Conservation (phyloP, 35 echinoderm and acorn worm genomes). For the Stichopus chloronotus region DNA sequence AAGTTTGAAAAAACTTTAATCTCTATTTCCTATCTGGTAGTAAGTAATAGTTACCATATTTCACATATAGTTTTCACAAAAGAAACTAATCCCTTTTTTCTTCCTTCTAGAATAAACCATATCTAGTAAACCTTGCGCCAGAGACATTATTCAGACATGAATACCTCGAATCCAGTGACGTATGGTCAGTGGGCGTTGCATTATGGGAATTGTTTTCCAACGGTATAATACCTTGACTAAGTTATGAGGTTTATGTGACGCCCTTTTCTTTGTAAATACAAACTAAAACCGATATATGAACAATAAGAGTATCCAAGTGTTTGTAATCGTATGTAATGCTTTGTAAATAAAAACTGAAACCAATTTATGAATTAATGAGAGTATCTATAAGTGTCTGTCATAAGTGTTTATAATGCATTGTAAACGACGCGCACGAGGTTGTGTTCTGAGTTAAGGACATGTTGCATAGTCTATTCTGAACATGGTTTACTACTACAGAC, state of each 20-base stretch:
- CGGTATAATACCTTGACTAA: not conserved
- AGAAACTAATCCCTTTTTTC: not conserved
- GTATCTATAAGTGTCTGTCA: not conserved
- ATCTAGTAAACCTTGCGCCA: not conserved
- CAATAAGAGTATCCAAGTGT: not conserved
- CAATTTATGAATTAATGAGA: no score
- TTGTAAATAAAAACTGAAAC: no score
- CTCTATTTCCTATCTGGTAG: no score
- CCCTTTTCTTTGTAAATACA: not conserved
- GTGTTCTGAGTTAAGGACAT: no score
- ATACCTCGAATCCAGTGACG: not conserved
- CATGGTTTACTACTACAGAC: no score
- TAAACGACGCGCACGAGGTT: no score
- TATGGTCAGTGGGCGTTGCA: not conserved
- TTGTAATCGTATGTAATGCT: no score
- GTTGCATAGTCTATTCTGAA: no score
- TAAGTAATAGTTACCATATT: no score
- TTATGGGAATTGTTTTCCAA: conserved; percentile 26
- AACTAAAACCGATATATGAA: not conserved
- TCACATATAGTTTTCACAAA: not conserved
- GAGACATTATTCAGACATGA: not conserved
- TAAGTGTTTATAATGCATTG: no score
- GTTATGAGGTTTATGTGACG: not conserved
- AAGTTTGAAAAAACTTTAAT: not conserved
- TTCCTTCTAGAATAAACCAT: not conserved